These are phyloP conservation scores for Macrosteles quadrilineatus DNA, from an alignment of 1,140 invertebrate genomes.

Conservation along the genomic window DNA sequence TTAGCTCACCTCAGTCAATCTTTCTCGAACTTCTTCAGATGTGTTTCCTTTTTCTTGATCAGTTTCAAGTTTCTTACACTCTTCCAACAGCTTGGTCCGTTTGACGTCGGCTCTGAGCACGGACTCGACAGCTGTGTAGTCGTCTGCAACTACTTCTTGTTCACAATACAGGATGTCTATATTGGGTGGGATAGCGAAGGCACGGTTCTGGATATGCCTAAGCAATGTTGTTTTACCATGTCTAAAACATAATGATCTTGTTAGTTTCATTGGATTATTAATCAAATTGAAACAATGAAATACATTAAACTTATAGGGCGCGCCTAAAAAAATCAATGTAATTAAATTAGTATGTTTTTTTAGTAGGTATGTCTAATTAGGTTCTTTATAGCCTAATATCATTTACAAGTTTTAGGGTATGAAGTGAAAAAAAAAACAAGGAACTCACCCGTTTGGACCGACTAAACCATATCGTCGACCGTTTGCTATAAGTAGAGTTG, in stretches of 20 bases:
- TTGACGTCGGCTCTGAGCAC: conserved; percentile 93
- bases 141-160: conserved; percentile 96
- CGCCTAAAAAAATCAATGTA: no score
- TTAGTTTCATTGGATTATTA: background rate
- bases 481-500: conserved; percentile 90
- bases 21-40: conserved; percentile 62
- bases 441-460: conserved; percentile 90
- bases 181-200: conserved; percentile 90
- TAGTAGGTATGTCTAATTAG: no score
- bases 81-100: conserved; percentile 76
- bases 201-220: conserved; percentile 85
- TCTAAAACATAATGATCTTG: no score
- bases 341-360: no score
- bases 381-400: no score
- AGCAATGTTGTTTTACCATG: conserved; percentile 99
- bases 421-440: no score
- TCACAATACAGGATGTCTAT: conserved; percentile 99
- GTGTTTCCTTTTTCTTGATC: conserved; percentile 68
- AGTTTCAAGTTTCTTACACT: conserved; percentile 79
- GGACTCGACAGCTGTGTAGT: conserved; percentile 87
- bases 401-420: no score
- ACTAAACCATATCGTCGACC: conserved; percentile 96
- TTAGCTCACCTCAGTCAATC: conserved; percentile 80
- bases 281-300: no score
- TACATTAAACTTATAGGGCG: no score